These are phyloP conservation scores for Hydractinia symbiolongicarpus DNA, from an alignment of 30 jellyfish, hydroid and myxozoan genomes.

Conservation along the genomic window DNA sequence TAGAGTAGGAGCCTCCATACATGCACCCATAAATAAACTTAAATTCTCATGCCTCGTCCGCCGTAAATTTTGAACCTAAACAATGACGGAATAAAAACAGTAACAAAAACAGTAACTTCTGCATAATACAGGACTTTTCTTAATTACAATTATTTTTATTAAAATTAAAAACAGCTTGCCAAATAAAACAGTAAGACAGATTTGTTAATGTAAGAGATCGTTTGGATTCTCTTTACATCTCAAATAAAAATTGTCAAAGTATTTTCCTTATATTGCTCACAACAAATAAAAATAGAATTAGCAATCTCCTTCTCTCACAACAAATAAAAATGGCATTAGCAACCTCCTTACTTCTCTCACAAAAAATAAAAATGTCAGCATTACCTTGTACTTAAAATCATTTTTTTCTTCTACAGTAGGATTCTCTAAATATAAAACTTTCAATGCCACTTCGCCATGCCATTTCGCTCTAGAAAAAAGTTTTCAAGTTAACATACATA, in stretches of 20 bases:
- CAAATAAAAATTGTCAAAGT: no score
- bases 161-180: no score
- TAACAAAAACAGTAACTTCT: conserved; percentile 21
- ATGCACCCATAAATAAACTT: conserved; percentile 84
- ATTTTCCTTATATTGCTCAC: no score
- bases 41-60: conserved; percentile 81
- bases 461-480: conserved; percentile 59
- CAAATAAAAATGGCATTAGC: no score
- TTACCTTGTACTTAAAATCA: conserved; percentile 73
- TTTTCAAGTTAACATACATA: no score
- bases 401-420: conserved; percentile 69
- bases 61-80: conserved; percentile 74
- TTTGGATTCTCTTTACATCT: no score
- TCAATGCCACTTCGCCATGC: conserved; percentile 91
- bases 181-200: no score
- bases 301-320: no score
- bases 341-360: no score
- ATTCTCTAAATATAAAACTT: conserved; percentile 66
- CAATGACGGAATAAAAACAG: neutral
- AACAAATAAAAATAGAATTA: no score
- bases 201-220: no score
- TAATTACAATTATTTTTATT: no score
- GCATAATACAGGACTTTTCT: conserved; percentile 35
- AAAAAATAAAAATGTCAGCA: neutral
- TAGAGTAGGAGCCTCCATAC: conserved; percentile 87